phyloP scores from a whole-genome alignment of 1,140 invertebrate species.

The Lamellibrachia luymesi region DNA sequence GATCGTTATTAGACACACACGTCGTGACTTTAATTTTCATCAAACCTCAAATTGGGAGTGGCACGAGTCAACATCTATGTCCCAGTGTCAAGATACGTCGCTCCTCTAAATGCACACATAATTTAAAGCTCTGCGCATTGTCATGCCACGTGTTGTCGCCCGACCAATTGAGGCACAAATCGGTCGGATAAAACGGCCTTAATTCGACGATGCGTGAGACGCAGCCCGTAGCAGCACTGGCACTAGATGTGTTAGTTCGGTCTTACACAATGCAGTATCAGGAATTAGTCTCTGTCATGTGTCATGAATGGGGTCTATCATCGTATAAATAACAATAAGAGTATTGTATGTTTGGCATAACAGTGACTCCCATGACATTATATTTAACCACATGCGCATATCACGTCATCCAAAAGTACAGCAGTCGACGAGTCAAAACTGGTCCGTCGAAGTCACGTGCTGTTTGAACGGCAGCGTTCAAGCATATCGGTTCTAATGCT shows the following conservation, averaged over 20 bases:
- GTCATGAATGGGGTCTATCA: background rate
- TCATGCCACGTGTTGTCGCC: background rate
- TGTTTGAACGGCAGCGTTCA: no score
- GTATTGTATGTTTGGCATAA: no score
- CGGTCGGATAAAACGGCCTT: background rate
- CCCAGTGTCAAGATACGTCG: background rate
- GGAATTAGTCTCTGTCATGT: background rate
- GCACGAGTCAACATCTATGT: background rate
- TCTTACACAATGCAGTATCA: background rate
- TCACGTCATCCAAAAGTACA: no score
- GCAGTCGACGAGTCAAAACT: no score
- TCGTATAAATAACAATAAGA: no score
- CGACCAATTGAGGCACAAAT: background rate
- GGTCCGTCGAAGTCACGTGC: no score
- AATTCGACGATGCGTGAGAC: background rate
- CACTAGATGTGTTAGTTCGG: background rate
- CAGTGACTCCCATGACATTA: no score
- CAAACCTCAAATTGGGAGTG: background rate
- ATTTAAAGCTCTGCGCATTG: background rate
- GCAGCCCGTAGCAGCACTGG: no score
- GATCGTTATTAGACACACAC: no score
- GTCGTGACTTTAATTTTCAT: no score
- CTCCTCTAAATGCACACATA: background rate
- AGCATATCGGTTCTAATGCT: no score
- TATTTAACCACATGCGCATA: no score